A percentile compares a stretch with the other conserved stretches of the same genome.
Conservation (phyloP, 2,113 vertebrate genomes). For the Notarius lentiginosus region DNA sequence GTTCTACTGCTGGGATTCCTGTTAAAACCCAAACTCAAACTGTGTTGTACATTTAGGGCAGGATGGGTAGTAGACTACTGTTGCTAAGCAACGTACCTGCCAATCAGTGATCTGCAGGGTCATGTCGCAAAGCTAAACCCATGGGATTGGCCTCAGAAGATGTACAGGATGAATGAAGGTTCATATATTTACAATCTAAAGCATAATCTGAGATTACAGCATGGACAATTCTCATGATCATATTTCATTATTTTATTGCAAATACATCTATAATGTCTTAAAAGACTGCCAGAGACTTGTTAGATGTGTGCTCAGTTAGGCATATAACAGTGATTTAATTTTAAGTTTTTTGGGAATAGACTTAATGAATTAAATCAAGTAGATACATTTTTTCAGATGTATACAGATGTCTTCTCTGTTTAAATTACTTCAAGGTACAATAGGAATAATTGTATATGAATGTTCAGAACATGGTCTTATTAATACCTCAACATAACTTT, state of each 20-base stretch:
- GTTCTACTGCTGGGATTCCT: not conserved
- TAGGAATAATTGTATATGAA: not conserved
- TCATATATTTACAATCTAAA: conserved; percentile 15
- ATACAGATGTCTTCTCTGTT: not conserved
- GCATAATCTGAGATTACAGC: not conserved
- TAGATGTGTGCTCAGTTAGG: not conserved
- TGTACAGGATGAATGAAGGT: not conserved
- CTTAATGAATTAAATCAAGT: not conserved
- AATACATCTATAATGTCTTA: not conserved
- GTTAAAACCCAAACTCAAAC: not conserved
- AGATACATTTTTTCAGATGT: not conserved
- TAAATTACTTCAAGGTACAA: not conserved
- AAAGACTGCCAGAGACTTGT: not conserved
- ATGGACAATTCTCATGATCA: not conserved
- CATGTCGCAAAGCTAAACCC: conserved; percentile 6
- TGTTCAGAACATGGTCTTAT: not conserved
- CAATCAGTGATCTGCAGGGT: conserved; percentile 18
- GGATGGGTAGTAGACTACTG: not conserved
- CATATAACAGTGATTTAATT: not conserved
- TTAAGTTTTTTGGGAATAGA: not conserved
- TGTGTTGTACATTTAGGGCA: not conserved
- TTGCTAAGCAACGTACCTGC: conserved; percentile 39
- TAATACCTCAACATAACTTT: not conserved
- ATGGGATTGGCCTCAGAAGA: not conserved
- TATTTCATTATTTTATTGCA: not conserved